Conservation (phyloP, 2,113 vertebrate genomes). For the Aleadryas rufinucha region DNA sequence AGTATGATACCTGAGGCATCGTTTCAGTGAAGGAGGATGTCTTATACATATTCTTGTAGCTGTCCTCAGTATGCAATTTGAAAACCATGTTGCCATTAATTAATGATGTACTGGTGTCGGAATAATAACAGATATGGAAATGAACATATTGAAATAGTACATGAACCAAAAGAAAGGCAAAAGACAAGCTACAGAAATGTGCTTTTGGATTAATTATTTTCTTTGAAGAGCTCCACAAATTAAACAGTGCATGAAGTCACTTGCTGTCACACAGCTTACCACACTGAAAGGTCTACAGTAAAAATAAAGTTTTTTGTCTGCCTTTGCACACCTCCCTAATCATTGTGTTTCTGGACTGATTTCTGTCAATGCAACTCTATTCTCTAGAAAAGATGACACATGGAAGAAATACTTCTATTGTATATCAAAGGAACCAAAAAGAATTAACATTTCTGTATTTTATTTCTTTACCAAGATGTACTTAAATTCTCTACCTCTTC, state of each 20-base stretch:
- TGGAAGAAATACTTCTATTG: neutral
- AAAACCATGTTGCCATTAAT: conserved; percentile 15
- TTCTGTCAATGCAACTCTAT: neutral
- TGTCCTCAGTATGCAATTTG: neutral
- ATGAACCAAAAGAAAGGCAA: neutral
- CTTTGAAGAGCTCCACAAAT: neutral
- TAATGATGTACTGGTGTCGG: neutral
- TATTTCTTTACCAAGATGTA: neutral
- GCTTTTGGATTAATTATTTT: neutral
- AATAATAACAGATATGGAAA: neutral
- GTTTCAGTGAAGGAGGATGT: neutral
- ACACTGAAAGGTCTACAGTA: neutral
- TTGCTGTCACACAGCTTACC: neutral
- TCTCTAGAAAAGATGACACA: neutral
- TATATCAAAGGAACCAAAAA: neutral
- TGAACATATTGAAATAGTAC: neutral
- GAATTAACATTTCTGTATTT: neutral
- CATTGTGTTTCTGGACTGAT: neutral
- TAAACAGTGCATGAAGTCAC: neutral
- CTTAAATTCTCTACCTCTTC: neutral
- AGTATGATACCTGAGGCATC: neutral
- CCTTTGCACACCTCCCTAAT: neutral
- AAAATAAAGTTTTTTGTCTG: neutral
- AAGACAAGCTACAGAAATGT: neutral
- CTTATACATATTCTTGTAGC: neutral